Evolutionary conservation across 1,140 invertebrate genomes (phyloP).

Genomic region (Chionoecetes opilio): DNA sequence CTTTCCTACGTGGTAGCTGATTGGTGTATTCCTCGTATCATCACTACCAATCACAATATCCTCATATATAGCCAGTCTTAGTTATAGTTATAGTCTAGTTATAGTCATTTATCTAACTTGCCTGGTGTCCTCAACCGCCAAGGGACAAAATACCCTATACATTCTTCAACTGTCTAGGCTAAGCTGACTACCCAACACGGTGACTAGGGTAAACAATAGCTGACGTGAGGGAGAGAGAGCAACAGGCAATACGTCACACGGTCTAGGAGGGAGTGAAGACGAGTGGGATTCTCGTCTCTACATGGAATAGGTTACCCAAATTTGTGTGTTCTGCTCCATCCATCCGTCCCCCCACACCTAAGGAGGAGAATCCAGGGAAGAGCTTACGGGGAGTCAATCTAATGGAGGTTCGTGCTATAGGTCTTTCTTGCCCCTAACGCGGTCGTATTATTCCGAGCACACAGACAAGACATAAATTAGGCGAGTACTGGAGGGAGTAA

Average conservation of each 20-base stretch:
- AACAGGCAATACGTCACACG: neutral
- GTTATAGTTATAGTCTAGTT: too few species aligned
- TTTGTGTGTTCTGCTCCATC: neutral
- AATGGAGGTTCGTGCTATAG: neutral
- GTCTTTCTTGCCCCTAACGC: constrained; percentile 35
- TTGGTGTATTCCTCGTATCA: too few species aligned
- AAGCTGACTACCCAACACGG: constrained; percentile 29
- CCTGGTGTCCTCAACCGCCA: neutral
- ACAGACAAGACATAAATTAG: constrained; percentile 52
- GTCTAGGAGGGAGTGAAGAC: neutral
- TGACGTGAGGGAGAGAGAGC: neutral
- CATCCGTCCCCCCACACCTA: neutral
- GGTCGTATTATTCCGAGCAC: constrained; percentile 45
- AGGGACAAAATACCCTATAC: too few species aligned
- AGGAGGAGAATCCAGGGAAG: neutral
- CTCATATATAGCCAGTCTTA: too few species aligned
- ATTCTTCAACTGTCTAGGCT: too few species aligned
- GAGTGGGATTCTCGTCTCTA: constrained; percentile 27
- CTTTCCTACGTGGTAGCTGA: too few species aligned
- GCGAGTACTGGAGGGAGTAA: constrained; percentile 11
- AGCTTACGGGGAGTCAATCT: neutral
- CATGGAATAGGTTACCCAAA: neutral
- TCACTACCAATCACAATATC: too few species aligned
- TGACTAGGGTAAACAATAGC: constrained; percentile 55
- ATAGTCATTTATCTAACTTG: too few species aligned